Percentiles rank a stretch among this genome's conserved stretches.
phyloP scores from a whole-genome alignment of 2,888 invertebrate genomes.

The Erebia palarica region DNA sequence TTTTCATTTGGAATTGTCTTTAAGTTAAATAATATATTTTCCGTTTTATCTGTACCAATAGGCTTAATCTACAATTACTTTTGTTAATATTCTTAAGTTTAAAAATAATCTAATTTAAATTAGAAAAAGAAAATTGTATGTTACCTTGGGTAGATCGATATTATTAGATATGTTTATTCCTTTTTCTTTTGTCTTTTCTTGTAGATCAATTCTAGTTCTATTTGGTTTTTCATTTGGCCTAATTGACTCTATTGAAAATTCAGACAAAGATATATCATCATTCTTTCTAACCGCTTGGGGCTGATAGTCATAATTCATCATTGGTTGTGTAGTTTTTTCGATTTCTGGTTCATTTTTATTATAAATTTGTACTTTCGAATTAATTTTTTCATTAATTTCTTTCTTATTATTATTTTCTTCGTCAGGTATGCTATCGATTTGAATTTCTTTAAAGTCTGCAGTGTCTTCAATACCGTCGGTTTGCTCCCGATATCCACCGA shows the following conservation, averaged over 20 bases:
- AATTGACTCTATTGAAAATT: conserved; percentile 58
- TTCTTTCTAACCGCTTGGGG: conserved; percentile 18
- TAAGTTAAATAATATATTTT: conserved; percentile 35
- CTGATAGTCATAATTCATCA: not conserved
- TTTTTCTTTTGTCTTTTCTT: conserved; percentile 44
- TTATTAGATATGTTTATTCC: conserved; percentile 36
- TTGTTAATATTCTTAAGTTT: conserved; percentile 10
- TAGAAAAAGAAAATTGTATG: conserved; percentile 28
- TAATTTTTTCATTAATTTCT: conserved; percentile 25
- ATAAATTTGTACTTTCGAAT: conserved; percentile 31
- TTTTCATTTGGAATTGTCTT: not conserved
- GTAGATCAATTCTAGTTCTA: conserved; percentile 24
- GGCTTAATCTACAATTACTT: conserved; percentile 13
- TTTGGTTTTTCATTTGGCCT: conserved; percentile 21
- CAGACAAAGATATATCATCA: conserved; percentile 62
- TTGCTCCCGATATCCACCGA: conserved; percentile 43
- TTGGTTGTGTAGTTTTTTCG: conserved; percentile 20
- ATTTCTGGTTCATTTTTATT: conserved; percentile 34
- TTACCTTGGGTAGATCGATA: conserved; percentile 51
- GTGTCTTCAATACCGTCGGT: conserved; percentile 43
- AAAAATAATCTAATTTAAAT: conserved; percentile 13
- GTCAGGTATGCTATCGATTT: conserved; percentile 29
- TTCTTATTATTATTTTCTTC: conserved; percentile 30
- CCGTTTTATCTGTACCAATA: conserved; percentile 20
- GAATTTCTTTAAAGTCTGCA: conserved; percentile 29